phyloP scores from a whole-genome alignment of 2,888 invertebrate genomes.

The Pocota personata region DNA sequence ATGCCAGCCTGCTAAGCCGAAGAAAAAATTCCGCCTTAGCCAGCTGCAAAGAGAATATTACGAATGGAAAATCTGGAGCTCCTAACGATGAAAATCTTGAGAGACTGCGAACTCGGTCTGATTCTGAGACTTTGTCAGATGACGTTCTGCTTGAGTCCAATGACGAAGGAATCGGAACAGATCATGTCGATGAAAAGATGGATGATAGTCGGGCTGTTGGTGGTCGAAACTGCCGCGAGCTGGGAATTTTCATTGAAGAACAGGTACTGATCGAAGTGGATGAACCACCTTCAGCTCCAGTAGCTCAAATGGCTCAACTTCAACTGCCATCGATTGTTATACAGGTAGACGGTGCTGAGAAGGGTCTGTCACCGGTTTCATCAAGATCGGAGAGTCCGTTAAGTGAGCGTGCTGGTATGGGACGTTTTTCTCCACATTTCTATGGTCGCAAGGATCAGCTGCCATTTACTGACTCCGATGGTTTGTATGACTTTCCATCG shows the following conservation, averaged over 20 bases:
- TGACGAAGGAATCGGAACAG: constrained; percentile 91
- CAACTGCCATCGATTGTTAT: constrained; percentile 86
- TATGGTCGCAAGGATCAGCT: constrained; percentile 87
- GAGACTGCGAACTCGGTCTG: constrained; percentile 85
- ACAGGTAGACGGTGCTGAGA: constrained; percentile 85
- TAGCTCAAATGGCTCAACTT: constrained; percentile 82
- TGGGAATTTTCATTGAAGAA: constrained; percentile 75
- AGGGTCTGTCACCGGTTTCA: constrained; percentile 88
- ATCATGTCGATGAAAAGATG: constrained; percentile 87
- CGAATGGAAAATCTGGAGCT: constrained; percentile 77
- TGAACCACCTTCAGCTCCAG: constrained; percentile 71
- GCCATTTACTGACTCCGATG: constrained; percentile 91
- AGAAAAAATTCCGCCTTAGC: constrained; percentile 87
- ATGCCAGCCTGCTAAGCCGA: constrained; percentile 83
- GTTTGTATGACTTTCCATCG: constrained; percentile 91
- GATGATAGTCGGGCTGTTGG: constrained; percentile 81
- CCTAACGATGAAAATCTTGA: constrained; percentile 75
- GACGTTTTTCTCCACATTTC: constrained; percentile 88
- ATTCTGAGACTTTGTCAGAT: constrained; percentile 90
- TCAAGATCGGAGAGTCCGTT: constrained; percentile 91
- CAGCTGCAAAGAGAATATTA: constrained; percentile 83
- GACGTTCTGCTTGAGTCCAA: constrained; percentile 89
- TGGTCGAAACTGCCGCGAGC: constrained; percentile 65
- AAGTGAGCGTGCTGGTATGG: constrained; percentile 88
- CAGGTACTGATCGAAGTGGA: constrained; percentile 77